Conservation (phyloP, 1,140 invertebrate genomes). For the Ostrea edulis region DNA sequence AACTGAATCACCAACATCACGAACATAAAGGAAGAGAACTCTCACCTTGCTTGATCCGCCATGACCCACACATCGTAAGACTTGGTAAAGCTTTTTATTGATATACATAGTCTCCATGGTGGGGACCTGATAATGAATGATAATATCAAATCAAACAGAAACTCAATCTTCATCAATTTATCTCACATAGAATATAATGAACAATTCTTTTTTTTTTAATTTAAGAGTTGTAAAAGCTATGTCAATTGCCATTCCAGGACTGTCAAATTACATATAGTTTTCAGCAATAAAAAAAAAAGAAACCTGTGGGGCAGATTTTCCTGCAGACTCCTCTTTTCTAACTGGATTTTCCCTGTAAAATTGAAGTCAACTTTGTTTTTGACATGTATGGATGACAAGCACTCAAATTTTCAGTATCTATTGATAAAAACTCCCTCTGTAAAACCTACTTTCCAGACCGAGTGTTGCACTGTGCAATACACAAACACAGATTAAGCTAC, state of each 20-base stretch:
- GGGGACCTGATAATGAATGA: slow-evolving; percentile 28
- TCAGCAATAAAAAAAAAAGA: neutral
- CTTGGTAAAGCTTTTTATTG: slow-evolving; percentile 77
- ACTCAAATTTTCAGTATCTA: too few species aligned
- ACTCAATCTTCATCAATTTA: too few species aligned
- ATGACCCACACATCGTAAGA: slow-evolving; percentile 81
- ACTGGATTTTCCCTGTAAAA: neutral
- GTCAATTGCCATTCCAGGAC: too few species aligned
- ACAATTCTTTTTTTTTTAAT: too few species aligned
- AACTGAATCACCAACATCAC: too few species aligned
- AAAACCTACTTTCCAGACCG: neutral
- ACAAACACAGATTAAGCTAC: neutral
- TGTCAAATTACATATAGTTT: too few species aligned
- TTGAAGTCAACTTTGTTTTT: neutral
- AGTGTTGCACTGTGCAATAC: neutral
- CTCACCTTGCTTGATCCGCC: slow-evolving; percentile 84
- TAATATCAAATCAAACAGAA: neutral
- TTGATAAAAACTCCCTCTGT: neutral
- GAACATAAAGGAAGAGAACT: neutral
- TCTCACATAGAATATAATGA: too few species aligned
- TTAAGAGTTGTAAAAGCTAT: too few species aligned
- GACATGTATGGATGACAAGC: too few species aligned
- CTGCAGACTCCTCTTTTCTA: neutral
- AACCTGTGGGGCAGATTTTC: neutral
- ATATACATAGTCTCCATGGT: slow-evolving; percentile 68